Percentiles rank a stretch among this genome's conserved stretches.
These are phyloP conservation scores for Sylvilagus bachmani DNA, from an alignment of 2,113 vertebrate genomes.

Conservation along the genomic window DNA sequence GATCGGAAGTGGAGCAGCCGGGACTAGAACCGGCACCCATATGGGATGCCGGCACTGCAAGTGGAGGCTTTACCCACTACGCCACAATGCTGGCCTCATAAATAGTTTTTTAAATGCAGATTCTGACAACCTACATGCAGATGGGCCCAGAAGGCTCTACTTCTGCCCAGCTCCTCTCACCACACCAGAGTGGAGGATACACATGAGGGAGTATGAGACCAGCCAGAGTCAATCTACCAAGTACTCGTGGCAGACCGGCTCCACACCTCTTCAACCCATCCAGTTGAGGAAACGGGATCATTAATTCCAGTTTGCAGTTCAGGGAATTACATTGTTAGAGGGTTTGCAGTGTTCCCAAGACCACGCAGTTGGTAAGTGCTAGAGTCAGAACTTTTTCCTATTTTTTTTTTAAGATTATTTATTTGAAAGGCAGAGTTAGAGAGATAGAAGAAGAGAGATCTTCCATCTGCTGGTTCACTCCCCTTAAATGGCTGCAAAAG, in stretches of 20 bases:
- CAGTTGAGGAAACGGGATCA: not conserved
- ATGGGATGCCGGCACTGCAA: too few relatives aligned
- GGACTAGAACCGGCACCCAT: too few relatives aligned
- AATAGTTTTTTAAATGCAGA: not conserved
- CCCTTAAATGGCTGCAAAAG: too few relatives aligned
- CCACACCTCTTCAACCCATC: not conserved
- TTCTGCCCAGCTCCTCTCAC: not conserved
- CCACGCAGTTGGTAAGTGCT: not conserved
- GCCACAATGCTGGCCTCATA: too few relatives aligned
- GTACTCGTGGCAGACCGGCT: rapidly evolving
- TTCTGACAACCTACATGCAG: not conserved
- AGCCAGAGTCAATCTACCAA: not conserved
- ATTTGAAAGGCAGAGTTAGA: too few relatives aligned
- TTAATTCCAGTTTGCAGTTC: not conserved
- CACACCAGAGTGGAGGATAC: not conserved
- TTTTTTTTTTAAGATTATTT: too few relatives aligned
- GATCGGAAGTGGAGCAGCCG: too few relatives aligned
- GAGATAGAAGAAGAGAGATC: too few relatives aligned
- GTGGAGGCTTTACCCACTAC: too few relatives aligned
- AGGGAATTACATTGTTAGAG: not conserved
- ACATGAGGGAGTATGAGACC: rapidly evolving
- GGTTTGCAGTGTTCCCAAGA: not conserved
- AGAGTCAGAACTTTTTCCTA: not conserved
- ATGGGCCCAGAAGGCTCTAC: not conserved
- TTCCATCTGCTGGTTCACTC: too few relatives aligned